A percentile compares a stretch with the other conserved stretches of the same genome.
phyloP scores from a whole-genome alignment of 2,113 vertebrate species.

The Protomyctophum bolini region DNA sequence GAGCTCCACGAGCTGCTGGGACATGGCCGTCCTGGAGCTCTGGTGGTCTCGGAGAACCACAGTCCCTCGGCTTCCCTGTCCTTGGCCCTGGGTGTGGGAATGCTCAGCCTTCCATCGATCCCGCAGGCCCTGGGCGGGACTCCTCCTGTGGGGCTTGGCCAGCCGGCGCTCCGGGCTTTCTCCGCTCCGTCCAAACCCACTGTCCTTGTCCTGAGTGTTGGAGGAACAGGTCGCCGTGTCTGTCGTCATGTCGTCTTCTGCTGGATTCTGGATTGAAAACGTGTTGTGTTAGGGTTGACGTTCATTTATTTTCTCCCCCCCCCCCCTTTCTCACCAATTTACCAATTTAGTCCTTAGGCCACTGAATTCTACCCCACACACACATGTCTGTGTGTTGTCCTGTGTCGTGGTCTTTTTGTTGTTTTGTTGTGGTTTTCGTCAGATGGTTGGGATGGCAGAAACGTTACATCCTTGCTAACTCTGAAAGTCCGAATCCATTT shows the following conservation, averaged over 20 bases:
- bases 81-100: slow-evolving; percentile 71
- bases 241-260: slow-evolving; percentile 87
- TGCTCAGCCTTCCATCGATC: slow-evolving; percentile 70
- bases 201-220: slow-evolving; percentile 90
- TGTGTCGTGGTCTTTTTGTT: no score
- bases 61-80: slow-evolving; percentile 15
- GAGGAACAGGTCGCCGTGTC: slow-evolving; percentile 92
- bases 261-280: slow-evolving; percentile 35
- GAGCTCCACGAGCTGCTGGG: slow-evolving; percentile 89
- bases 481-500: no score
- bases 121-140: slow-evolving; percentile 71
- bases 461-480: no score
- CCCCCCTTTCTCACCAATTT: no score
- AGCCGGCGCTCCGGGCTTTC: slow-evolving; percentile 88
- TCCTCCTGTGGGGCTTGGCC: slow-evolving; percentile 68
- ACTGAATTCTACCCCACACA: no score
- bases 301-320: background rate
- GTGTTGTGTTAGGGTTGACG: no score
- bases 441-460: no score
- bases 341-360: no score
- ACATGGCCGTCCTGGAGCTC: slow-evolving; percentile 61
- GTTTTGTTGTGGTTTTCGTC: no score
- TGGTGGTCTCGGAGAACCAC: slow-evolving; percentile 60
- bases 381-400: no score
- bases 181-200: slow-evolving; percentile 84